Evolutionary conservation across 2,888 invertebrate species (phyloP).

Genomic region (Drosophila recens): DNA sequence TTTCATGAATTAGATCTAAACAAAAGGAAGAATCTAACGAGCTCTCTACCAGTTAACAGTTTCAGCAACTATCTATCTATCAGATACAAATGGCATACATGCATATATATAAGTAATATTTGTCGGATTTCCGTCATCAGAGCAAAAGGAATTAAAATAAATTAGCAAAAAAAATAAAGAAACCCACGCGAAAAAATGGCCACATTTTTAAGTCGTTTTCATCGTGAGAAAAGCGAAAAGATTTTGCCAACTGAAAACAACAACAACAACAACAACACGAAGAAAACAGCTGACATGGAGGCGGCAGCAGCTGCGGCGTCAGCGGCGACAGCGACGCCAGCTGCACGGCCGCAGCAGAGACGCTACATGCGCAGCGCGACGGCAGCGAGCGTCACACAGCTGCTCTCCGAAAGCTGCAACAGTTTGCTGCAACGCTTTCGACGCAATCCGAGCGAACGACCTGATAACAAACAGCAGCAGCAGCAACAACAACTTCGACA

Average conservation of each 20-base stretch:
- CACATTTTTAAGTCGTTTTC: conserved; percentile 83
- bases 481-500: conserved; percentile 57
- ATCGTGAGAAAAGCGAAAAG: conserved; percentile 83
- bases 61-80: background rate
- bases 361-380: conserved; percentile 92
- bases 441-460: conserved; percentile 91
- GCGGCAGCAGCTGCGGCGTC: conserved; percentile 40
- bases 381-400: conserved; percentile 93
- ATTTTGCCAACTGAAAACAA: conserved; percentile 67
- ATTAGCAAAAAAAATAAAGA: conserved; percentile 11
- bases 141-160: conserved; percentile 18
- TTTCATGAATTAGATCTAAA: conserved; percentile 61
- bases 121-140: conserved; percentile 42
- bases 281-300: conserved; percentile 61
- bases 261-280: conserved; percentile 52
- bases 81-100: conserved; percentile 10
- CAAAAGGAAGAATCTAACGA: conserved; percentile 28
- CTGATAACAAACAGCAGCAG: conserved; percentile 85
- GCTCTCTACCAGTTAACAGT: background rate
- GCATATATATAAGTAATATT: conserved; percentile 37
- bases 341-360: conserved; percentile 86
- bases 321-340: conserved; percentile 31
- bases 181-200: conserved; percentile 73
- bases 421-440: conserved; percentile 93
- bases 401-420: conserved; percentile 94